Evolutionary conservation across 2,888 invertebrate genomes (phyloP), one percentile per base, ranked within the genome.

Genomic region (Eutolmus rufibarbis): DNA sequence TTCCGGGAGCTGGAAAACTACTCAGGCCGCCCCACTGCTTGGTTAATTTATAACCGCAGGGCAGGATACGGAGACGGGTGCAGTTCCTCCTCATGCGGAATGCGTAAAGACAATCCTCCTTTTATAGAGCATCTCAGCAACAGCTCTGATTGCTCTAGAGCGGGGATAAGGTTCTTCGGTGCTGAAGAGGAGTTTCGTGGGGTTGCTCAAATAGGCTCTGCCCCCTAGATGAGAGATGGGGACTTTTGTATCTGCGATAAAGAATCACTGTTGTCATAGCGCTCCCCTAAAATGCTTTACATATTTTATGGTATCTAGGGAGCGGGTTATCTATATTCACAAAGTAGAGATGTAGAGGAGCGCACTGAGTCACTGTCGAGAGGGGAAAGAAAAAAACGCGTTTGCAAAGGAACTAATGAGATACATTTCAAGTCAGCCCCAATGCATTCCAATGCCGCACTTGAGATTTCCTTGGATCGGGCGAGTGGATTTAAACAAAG

Each of bases 211-310:
- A 79, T 79, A 79, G 79, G 31, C 57, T 66, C 66, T 66, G 82
- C 37, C 16, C 43, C 16, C 56, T 9, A 56, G 57, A 34, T 34
- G 56, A 82, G 56, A 82, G 82, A 66, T 66, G 28, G 23, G 82
- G 34, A 57, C 57, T 23, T 57, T 82, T 82, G 28, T 79, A 37
- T 37, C 57, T 37, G 19, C 57, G 66, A 82, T 46, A 79, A 51
- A 79, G 23, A 79, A 79, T 51, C 46, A 51, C 79, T 34, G 79
- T 51, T 79, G 79, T 79, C 79, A 79, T 79, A 28, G 19, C 51
- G 79, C 51, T 79, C 79, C 79, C 79, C 79, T 79, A 79, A 79
- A 79, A 79, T 51, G 16, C 51, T 51, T 79, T 79, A 79, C 79
- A 79, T 79, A 79, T 79, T 79, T 79, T 14, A 79, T 79, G 79